These are phyloP conservation scores for Mus caroli DNA, from an alignment of 2,797 vertebrate genomes.

Conservation along the genomic window DNA sequence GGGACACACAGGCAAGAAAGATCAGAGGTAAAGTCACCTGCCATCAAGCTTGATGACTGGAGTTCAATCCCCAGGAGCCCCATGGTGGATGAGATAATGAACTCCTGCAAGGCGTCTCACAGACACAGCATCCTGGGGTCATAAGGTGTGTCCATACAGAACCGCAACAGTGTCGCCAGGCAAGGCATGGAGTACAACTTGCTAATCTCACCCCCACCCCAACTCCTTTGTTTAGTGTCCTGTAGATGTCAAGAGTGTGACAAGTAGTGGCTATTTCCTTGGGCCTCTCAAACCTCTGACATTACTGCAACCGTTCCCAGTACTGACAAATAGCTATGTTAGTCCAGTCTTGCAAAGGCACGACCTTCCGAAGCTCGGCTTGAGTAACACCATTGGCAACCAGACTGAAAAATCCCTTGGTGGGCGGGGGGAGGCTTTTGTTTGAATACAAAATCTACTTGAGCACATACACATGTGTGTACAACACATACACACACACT, in stretches of 20 bases:
- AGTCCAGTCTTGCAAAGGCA: not conserved
- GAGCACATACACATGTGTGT: not conserved
- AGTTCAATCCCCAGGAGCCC: not conserved
- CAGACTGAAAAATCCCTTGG: not conserved
- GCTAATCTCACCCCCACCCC: accelerated
- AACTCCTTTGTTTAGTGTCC: accelerated
- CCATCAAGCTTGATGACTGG: not conserved
- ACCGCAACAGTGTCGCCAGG: no score
- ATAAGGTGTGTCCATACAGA: not conserved
- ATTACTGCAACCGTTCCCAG: accelerated
- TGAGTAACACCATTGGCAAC: not conserved
- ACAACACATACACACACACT: not conserved
- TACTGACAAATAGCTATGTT: no score
- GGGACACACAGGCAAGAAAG: not conserved
- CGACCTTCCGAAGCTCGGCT: not conserved
- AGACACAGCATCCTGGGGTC: not conserved
- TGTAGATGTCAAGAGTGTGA: not conserved
- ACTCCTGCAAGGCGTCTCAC: not conserved
- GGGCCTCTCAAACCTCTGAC: not conserved
- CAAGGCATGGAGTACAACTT: accelerated
- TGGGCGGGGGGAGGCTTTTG: not conserved
- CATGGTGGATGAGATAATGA: not conserved
- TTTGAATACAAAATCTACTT: not conserved
- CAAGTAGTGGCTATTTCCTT: not conserved
- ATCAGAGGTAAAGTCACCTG: not conserved